Conservation (phyloP, 2,888 invertebrate genomes). For the Drosophila nigricruria region DNA sequence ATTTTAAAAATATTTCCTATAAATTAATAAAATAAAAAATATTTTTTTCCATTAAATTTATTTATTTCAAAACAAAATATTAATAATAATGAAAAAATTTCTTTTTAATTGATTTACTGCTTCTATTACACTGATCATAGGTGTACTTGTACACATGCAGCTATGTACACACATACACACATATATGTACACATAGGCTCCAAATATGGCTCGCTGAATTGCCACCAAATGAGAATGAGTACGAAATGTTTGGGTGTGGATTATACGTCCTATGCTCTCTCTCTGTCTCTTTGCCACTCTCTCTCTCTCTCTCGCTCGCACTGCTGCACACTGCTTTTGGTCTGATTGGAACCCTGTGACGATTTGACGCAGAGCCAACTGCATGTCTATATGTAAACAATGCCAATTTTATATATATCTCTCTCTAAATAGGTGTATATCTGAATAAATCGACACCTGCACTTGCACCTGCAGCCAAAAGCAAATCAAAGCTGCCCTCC, state of each 20-base stretch:
- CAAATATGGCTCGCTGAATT: conserved; percentile 43
- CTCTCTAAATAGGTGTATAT: neutral
- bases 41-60: no score
- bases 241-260: conserved; percentile 37
- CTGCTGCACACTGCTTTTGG: neutral
- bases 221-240: conserved; percentile 43
- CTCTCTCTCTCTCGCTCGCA: neutral
- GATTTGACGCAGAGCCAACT: conserved; percentile 29
- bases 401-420: conserved; percentile 8
- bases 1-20: no score
- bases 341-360: conserved; percentile 18
- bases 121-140: conserved; percentile 9
- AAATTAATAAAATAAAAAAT: no score
- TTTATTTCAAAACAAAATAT: neutral
- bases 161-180: neutral
- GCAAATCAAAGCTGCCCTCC: neutral
- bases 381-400: conserved; percentile 11
- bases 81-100: neutral
- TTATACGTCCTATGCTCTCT: conserved; percentile 11
- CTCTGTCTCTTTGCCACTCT: neutral
- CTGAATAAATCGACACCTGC: conserved; percentile 48
- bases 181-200: conserved; percentile 5
- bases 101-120: neutral
- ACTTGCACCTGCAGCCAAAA: neutral
- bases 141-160: neutral